A percentile compares a stretch with the other conserved stretches of the same genome.
These are phyloP conservation scores for Cecropterus lyciades DNA, from an alignment of 1,140 invertebrate genomes.

Conservation along the genomic window DNA sequence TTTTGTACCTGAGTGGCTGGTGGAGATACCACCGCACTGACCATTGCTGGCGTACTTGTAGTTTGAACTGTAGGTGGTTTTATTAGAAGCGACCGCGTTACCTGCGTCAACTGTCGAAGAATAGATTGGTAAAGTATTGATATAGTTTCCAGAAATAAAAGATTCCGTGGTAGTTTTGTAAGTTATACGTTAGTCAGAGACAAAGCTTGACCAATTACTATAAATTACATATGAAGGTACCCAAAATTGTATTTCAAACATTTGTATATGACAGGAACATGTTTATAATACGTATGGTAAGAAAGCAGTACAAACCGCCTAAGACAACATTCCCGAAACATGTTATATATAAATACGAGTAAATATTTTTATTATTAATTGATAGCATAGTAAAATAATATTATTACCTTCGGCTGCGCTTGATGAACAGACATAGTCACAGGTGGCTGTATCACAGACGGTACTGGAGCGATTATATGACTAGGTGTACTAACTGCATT, in stretches of 20 bases:
- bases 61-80: slow-evolving; percentile 59
- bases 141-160: no score
- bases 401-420: slow-evolving; percentile 15
- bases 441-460: slow-evolving; percentile 44
- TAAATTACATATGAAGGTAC: no score
- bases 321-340: no score
- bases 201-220: no score
- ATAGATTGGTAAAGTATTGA: slow-evolving; percentile 11
- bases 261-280: no score
- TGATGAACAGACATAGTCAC: slow-evolving; percentile 46
- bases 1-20: slow-evolving; percentile 55
- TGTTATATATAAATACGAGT: no score
- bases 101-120: slow-evolving; percentile 57
- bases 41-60: slow-evolving; percentile 46
- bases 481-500: slow-evolving; percentile 32
- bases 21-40: slow-evolving; percentile 41
- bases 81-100: slow-evolving; percentile 68
- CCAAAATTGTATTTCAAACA: no score
- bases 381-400: neutral
- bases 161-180: no score
- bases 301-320: no score
- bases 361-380: no score
- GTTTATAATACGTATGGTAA: no score
- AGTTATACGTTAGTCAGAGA: no score
- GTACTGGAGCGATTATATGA: slow-evolving; percentile 39